phyloP scores from a whole-genome alignment of 1,140 invertebrate genomes.

The Camponotus vicinus region DNA sequence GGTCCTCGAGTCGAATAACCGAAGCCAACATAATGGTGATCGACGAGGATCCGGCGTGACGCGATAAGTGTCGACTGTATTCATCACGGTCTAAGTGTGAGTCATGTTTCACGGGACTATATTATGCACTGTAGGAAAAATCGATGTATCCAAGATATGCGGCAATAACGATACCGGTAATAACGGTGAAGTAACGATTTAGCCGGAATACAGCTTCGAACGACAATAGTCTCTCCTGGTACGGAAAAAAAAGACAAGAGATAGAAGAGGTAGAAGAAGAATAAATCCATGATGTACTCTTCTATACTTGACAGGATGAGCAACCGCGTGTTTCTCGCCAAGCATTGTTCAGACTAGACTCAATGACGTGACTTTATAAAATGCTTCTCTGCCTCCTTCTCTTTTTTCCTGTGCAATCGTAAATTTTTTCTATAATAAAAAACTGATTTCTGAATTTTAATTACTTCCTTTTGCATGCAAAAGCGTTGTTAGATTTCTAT shows the following conservation, averaged over 20 bases:
- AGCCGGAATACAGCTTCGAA: slow-evolving; percentile 1
- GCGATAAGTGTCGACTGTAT: slow-evolving; percentile 2
- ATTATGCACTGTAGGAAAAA: slow-evolving; percentile 43
- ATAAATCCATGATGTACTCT: slow-evolving; percentile 67
- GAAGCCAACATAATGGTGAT: background rate
- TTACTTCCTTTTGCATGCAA: background rate
- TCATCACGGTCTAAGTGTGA: slow-evolving; percentile 55
- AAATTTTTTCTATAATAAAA: background rate
- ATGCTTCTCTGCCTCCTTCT: background rate
- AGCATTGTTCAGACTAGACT: slow-evolving; percentile 32
- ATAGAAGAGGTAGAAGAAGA: slow-evolving; percentile 15
- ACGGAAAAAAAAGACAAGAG: slow-evolving; percentile 9
- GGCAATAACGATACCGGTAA: slow-evolving; percentile 46
- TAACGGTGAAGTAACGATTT: slow-evolving; percentile 55
- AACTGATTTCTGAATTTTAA: background rate
- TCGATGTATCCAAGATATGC: slow-evolving; percentile 37
- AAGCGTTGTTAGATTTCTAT: background rate
- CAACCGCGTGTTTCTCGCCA: slow-evolving; percentile 67
- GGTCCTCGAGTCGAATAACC: background rate
- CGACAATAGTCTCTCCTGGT: slow-evolving; percentile 61
- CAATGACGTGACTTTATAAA: slow-evolving; percentile 44
- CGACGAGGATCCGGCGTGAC: background rate
- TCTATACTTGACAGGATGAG: slow-evolving; percentile 74
- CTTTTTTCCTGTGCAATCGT: too few relatives aligned
- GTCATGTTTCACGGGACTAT: slow-evolving; percentile 59